A percentile compares a stretch with the other conserved stretches of the same genome.
These are phyloP conservation scores for Pandemis heparana DNA, from an alignment of 2,888 invertebrate genomes.

Conservation along the genomic window DNA sequence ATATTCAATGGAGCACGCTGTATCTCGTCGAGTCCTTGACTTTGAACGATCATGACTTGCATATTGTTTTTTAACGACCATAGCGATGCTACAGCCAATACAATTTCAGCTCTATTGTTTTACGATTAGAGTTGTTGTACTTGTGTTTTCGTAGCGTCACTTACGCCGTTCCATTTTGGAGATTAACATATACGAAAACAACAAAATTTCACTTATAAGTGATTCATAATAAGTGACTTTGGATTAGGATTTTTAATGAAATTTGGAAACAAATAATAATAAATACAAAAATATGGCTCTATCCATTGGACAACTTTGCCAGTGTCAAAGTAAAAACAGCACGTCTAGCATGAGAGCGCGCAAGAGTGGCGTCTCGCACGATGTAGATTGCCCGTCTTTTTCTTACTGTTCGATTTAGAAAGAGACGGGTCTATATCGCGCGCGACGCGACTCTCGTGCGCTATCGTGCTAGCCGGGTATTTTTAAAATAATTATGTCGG, in stretches of 20 bases:
- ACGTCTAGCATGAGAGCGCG: no score
- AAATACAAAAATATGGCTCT: not conserved
- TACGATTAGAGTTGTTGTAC: not conserved
- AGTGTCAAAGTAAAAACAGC: no score
- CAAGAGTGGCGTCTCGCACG: no score
- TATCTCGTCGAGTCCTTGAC: conserved; percentile 4
- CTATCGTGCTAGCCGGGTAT: no score
- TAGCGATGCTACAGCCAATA: not conserved
- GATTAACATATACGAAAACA: not conserved
- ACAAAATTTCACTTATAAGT: not conserved
- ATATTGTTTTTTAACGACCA: not conserved
- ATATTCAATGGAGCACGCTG: not conserved
- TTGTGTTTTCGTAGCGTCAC: not conserved
- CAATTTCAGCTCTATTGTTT: not conserved
- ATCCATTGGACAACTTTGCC: no score
- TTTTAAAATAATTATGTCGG: no score
- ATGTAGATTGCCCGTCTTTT: no score
- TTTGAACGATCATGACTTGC: conserved; percentile 13
- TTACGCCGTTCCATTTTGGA: not conserved
- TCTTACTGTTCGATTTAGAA: no score
- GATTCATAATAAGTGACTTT: not conserved
- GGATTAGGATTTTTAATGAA: not conserved
- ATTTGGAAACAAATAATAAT: not conserved
- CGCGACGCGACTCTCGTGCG: no score
- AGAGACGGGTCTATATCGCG: no score